These are phyloP conservation scores for Rhinoraja longicauda DNA, from an alignment of 2,797 vertebrate species.

Conservation along the genomic window DNA sequence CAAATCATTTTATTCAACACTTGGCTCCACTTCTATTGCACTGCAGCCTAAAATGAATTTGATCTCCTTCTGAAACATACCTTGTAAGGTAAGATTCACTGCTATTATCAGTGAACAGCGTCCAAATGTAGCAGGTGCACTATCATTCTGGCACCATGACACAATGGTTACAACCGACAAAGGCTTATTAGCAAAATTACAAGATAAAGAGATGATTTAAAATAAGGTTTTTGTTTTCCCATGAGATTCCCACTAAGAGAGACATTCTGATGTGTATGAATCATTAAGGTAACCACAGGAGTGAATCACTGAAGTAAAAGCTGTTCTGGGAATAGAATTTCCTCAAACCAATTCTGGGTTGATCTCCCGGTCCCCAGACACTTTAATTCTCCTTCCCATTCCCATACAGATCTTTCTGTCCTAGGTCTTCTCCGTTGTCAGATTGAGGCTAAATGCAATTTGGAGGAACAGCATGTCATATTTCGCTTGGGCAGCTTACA, in stretches of 20 bases:
- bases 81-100: conserved; percentile 59
- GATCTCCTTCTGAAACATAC: conserved; percentile 53
- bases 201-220: neutral
- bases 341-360: neutral
- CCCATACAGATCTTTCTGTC: too few relatives aligned
- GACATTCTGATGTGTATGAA: neutral
- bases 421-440: too few relatives aligned
- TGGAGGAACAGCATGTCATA: too few relatives aligned
- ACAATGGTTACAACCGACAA: conserved; percentile 46
- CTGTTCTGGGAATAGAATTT: neutral
- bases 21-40: conserved; percentile 49
- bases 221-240: neutral
- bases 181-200: conserved; percentile 45
- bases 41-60: conserved; percentile 58
- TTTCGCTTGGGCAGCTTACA: too few relatives aligned
- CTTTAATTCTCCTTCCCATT: too few relatives aligned
- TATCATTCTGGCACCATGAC: conserved; percentile 48
- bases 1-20: conserved; percentile 46
- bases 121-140: conserved; percentile 59
- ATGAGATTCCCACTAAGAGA: neutral
- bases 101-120: conserved; percentile 55
- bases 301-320: neutral
- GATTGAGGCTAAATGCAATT: too few relatives aligned
- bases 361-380: too few relatives aligned
- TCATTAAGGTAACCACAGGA: neutral